A percentile compares a stretch with the other conserved stretches of the same genome.
phyloP scores from a whole-genome alignment of 2,797 vertebrate genomes.

The Phrynocephalus forsythii region DNA sequence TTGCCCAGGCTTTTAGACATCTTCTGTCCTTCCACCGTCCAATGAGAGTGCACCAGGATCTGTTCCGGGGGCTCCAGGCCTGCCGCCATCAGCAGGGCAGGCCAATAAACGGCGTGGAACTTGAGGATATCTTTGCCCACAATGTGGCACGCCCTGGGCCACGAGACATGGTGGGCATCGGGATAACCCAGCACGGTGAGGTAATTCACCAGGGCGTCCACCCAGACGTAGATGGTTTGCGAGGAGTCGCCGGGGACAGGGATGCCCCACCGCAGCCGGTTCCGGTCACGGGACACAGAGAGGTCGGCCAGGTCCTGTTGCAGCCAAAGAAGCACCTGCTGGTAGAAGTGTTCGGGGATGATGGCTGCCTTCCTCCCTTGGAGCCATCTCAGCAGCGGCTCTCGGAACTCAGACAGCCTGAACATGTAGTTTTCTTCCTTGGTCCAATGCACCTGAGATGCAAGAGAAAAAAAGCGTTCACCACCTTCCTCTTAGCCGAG shows the following conservation, averaged over 20 bases:
- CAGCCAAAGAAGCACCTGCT: slow-evolving; percentile 83
- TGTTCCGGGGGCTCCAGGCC: slow-evolving; percentile 84
- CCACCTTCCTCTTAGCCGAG: not conserved
- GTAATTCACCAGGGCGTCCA: slow-evolving; percentile 96
- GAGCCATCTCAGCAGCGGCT: slow-evolving; percentile 85
- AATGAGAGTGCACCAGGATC: slow-evolving; percentile 94
- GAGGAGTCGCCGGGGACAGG: slow-evolving; percentile 87
- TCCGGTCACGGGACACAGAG: slow-evolving; percentile 91
- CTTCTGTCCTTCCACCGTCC: slow-evolving; percentile 92
- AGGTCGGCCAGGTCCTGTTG: slow-evolving; percentile 90
- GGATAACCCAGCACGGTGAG: slow-evolving; percentile 91
- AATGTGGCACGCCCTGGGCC: slow-evolving; percentile 83
- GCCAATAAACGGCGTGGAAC: slow-evolving; percentile 97
- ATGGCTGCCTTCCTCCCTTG: slow-evolving; percentile 78
- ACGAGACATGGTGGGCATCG: slow-evolving; percentile 78
- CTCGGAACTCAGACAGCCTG: slow-evolving; percentile 85
- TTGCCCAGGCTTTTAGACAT: slow-evolving; percentile 98
- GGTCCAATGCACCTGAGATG: slow-evolving; percentile 91
- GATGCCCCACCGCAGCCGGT: slow-evolving; percentile 92
- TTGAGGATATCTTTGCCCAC: slow-evolving; percentile 97
- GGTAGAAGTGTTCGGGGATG: slow-evolving; percentile 85
- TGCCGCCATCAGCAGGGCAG: slow-evolving; percentile 89
- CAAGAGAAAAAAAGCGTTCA: slow-evolving; percentile 26
- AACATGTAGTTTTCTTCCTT: slow-evolving; percentile 97
- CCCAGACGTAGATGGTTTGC: slow-evolving; percentile 95